phyloP scores from a whole-genome alignment of 2,888 invertebrate species.

The Hirtodrosophila histrioides region DNA sequence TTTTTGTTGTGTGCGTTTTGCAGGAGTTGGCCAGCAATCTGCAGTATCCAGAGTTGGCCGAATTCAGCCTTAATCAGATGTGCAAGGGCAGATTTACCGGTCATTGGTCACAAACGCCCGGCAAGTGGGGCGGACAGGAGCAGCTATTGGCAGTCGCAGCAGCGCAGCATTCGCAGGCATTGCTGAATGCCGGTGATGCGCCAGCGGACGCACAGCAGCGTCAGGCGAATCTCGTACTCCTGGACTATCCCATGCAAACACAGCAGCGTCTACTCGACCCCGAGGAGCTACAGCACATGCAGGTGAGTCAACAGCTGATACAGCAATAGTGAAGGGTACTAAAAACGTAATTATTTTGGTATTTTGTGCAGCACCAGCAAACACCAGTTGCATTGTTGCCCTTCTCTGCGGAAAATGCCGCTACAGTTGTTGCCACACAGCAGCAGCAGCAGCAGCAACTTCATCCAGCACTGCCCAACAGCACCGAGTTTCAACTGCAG shows the following conservation, averaged over 20 bases:
- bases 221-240: slow-evolving; percentile 82
- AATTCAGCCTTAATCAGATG: slow-evolving; percentile 84
- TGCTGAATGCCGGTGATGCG: slow-evolving; percentile 77
- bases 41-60: slow-evolving; percentile 83
- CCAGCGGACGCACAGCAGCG: slow-evolving; percentile 75
- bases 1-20: background rate
- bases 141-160: slow-evolving; percentile 78
- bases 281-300: slow-evolving; percentile 83
- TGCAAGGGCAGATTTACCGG: slow-evolving; percentile 84
- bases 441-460: slow-evolving; percentile 63
- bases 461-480: slow-evolving; percentile 74
- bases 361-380: slow-evolving; percentile 80
- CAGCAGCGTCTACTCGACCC: slow-evolving; percentile 84
- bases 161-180: slow-evolving; percentile 72
- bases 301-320: slow-evolving; percentile 62
- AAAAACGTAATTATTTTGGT: no score
- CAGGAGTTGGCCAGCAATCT: slow-evolving; percentile 84
- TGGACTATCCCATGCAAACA: slow-evolving; percentile 84
- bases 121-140: slow-evolving; percentile 81
- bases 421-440: slow-evolving; percentile 56
- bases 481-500: slow-evolving; percentile 76
- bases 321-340: no score
- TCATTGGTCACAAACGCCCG: slow-evolving; percentile 79
- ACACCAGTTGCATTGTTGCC: slow-evolving; percentile 82
- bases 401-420: slow-evolving; percentile 78